These are phyloP conservation scores for Rhizomys pruinosus DNA, from an alignment of 2,113 vertebrate species.

Conservation along the genomic window DNA sequence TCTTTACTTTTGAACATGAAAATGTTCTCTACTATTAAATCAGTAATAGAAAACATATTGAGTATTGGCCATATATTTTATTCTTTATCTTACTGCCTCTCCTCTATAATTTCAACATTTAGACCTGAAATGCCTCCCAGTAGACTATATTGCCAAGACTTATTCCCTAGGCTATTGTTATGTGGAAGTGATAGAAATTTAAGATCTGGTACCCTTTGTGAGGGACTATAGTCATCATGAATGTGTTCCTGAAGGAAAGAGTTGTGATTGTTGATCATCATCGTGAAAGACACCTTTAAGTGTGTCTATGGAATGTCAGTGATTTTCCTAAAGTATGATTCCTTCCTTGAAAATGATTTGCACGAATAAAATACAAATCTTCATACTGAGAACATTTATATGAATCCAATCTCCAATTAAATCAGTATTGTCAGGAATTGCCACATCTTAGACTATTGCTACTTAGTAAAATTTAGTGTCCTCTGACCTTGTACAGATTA, in stretches of 20 bases:
- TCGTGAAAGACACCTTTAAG: not conserved
- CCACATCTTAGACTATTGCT: not conserved
- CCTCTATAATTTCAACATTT: not conserved
- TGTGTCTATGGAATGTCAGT: not conserved
- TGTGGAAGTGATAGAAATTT: not conserved
- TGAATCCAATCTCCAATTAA: not conserved
- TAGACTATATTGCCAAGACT: not conserved
- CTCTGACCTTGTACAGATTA: not conserved
- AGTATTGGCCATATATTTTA: not conserved
- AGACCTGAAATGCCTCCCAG: not conserved
- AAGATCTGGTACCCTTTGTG: not conserved
- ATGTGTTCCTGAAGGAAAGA: not conserved
- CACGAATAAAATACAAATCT: constrained; percentile 9
- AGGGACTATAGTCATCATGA: not conserved
- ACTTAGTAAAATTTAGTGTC: not conserved
- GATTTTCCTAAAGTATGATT: not conserved
- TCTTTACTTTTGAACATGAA: not conserved
- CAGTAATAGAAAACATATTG: not conserved
- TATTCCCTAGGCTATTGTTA: not conserved
- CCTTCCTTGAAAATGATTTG: not conserved
- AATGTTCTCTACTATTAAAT: not conserved
- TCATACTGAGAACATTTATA: not conserved
- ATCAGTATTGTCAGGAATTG: not conserved
- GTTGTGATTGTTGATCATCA: not conserved
- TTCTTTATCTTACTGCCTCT: not conserved